Percentiles rank a stretch among this genome's conserved stretches.
These are phyloP conservation scores for Rhaphigaster nebulosa DNA, from an alignment of 2,888 invertebrate genomes.

Conservation along the genomic window DNA sequence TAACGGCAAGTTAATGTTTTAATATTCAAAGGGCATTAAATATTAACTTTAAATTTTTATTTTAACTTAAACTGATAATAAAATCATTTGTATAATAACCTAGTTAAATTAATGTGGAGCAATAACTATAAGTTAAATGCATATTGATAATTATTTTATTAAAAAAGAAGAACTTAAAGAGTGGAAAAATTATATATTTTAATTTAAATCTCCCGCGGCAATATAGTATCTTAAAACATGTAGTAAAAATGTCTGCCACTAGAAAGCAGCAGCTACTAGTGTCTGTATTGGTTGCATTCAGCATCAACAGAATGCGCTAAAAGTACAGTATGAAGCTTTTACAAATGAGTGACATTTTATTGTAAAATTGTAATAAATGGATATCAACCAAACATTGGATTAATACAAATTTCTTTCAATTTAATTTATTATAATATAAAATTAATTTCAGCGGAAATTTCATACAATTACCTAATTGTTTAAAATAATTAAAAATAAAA, in stretches of 20 bases:
- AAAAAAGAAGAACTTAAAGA: not conserved
- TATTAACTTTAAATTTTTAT: no score
- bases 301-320: constrained; percentile 3
- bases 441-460: no score
- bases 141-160: no score
- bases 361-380: not conserved
- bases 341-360: not conserved
- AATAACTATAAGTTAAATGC: no score
- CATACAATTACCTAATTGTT: no score
- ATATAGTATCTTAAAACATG: not conserved
- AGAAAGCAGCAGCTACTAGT: not conserved
- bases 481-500: no score
- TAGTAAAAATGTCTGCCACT: not conserved
- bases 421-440: not conserved
- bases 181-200: not conserved
- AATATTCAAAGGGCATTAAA: no score
- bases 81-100: no score
- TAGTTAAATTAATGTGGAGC: no score
- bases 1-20: no score
- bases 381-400: not conserved
- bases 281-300: not conserved
- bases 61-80: no score
- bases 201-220: not conserved
- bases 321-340: not conserved
- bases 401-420: not conserved